Evolutionary conservation across 2,797 vertebrate genomes (phyloP).

Genomic region (Microchirus variegatus): DNA sequence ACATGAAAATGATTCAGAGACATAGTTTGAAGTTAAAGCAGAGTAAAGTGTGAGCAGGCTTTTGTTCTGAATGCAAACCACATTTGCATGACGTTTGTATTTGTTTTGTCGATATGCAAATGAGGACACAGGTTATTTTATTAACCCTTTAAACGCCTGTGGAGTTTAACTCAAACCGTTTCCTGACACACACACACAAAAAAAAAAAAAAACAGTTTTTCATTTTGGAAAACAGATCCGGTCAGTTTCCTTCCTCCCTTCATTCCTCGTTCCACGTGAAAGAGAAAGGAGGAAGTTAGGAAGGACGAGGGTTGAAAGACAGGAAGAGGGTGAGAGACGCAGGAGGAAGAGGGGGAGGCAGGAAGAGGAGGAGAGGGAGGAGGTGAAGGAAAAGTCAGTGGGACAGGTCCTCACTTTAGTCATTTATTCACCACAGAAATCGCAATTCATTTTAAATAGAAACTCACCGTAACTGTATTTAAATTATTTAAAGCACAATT

Average conservation of each 20-base stretch:
- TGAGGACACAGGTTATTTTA: slow-evolving; percentile 21
- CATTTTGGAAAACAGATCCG: slow-evolving; percentile 44
- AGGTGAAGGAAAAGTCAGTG: slow-evolving; percentile 3
- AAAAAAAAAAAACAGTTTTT: background rate
- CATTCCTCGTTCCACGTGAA: slow-evolving; percentile 25
- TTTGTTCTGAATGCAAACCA: slow-evolving; percentile 29
- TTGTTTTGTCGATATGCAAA: slow-evolving; percentile 26
- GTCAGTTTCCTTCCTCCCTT: slow-evolving; percentile 30
- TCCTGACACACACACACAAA: background rate
- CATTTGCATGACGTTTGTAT: slow-evolving; percentile 67
- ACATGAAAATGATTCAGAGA: background rate
- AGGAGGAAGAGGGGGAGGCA: slow-evolving; percentile 22
- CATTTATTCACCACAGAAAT: too few species aligned
- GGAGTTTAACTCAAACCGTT: background rate
- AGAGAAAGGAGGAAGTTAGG: slow-evolving; percentile 38
- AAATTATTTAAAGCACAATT: too few species aligned
- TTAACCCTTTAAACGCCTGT: slow-evolving; percentile 26
- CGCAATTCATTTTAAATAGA: too few species aligned
- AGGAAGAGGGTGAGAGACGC: slow-evolving; percentile 52
- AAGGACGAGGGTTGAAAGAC: slow-evolving; percentile 55
- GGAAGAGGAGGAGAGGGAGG: slow-evolving; percentile 24
- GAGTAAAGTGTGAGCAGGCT: background rate
- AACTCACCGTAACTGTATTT: too few species aligned
- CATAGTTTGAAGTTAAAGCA: background rate
- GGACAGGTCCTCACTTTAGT: background rate